Percentiles rank a stretch among this genome's conserved stretches.
phyloP scores from a whole-genome alignment of 2,113 vertebrate species.

The Hiodon tergisus region DNA sequence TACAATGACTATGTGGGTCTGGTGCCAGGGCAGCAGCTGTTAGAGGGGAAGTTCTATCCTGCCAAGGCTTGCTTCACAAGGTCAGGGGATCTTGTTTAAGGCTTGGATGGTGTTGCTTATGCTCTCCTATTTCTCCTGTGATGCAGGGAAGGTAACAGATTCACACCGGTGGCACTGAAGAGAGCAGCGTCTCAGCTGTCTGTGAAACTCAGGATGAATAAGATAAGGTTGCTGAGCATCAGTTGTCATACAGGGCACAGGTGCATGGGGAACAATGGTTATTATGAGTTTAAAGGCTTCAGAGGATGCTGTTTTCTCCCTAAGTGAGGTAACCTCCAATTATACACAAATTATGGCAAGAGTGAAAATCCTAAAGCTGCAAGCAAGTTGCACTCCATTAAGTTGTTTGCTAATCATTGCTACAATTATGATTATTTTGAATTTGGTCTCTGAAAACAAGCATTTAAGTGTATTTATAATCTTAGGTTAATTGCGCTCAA shows the following conservation, averaged over 20 bases:
- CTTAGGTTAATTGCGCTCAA: neutral
- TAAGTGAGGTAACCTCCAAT: too few relatives aligned
- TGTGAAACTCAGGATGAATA: neutral
- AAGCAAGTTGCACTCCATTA: too few relatives aligned
- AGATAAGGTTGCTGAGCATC: neutral
- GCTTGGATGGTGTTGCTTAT: neutral
- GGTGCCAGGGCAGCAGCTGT: slow-evolving; percentile 1
- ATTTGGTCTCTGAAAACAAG: too few relatives aligned
- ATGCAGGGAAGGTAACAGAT: neutral
- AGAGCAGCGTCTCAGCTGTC: neutral
- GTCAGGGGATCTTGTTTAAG: slow-evolving; percentile 4
- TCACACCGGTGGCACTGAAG: neutral
- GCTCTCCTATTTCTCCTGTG: neutral
- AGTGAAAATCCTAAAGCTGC: too few relatives aligned
- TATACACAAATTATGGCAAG: too few relatives aligned
- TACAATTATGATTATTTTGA: too few relatives aligned
- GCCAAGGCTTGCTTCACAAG: neutral
- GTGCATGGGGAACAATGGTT: neutral
- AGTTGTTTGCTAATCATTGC: too few relatives aligned
- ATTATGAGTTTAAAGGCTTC: too few relatives aligned
- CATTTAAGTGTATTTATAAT: neutral
- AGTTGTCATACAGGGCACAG: neutral
- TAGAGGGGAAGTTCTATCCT: neutral
- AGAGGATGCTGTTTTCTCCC: too few relatives aligned
- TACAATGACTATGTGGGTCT: neutral